Evolutionary conservation across 37 sponge, comb jelly and placozoan genomes (phyloP).

Genomic region (Spongilla lacustris): DNA sequence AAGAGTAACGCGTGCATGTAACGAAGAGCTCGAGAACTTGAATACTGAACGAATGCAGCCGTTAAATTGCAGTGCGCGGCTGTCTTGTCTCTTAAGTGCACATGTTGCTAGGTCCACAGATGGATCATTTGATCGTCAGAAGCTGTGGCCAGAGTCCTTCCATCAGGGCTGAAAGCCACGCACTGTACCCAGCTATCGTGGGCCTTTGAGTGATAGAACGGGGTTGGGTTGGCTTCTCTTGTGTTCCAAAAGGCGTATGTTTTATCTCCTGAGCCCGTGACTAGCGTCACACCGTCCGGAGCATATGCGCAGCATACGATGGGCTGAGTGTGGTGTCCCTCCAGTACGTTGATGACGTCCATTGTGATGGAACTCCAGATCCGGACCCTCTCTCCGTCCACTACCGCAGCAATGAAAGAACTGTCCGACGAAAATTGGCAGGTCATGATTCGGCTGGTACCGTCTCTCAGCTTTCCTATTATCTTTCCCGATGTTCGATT

Average conservation of each 20-base stretch:
- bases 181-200: slow-evolving; percentile 71
- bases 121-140: slow-evolving; percentile 54
- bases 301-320: slow-evolving; percentile 70
- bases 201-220: slow-evolving; percentile 59
- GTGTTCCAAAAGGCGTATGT: slow-evolving; percentile 70
- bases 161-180: slow-evolving; percentile 59
- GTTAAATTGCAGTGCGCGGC: too few species aligned
- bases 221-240: neutral
- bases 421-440: slow-evolving; percentile 86
- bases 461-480: slow-evolving; percentile 62
- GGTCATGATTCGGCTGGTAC: slow-evolving; percentile 46
- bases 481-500: slow-evolving; percentile 71
- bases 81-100: too few species aligned
- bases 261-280: slow-evolving; percentile 77
- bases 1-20: too few species aligned
- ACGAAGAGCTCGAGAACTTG: too few species aligned
- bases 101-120: slow-evolving; percentile 57
- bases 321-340: slow-evolving; percentile 57
- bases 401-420: slow-evolving; percentile 69
- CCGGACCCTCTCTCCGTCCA: slow-evolving; percentile 73
- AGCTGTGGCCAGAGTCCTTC: slow-evolving; percentile 69
- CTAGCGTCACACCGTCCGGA: slow-evolving; percentile 61
- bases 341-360: slow-evolving; percentile 59
- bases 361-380: slow-evolving; percentile 65
- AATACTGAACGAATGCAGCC: too few species aligned